Conservation (phyloP, 35 echinoderm and acorn worm genomes). For the Nesometra sesokonis region DNA sequence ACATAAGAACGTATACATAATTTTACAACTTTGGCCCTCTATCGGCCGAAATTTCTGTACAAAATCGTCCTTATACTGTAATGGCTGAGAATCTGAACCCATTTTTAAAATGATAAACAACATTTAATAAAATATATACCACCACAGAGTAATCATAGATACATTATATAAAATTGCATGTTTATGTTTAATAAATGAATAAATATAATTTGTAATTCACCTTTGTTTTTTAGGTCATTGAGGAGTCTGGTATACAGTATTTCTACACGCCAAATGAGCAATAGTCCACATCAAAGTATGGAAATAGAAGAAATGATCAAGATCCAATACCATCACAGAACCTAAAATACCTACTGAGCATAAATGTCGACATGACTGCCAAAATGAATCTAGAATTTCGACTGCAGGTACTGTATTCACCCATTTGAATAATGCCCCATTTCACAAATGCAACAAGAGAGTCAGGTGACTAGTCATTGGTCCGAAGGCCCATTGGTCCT, state of each 20-base stretch:
- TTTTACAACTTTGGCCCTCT: too few species aligned
- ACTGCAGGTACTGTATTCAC: slow-evolving; percentile 73
- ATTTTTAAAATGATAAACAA: too few species aligned
- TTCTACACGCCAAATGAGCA: slow-evolving; percentile 81
- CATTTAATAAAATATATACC: too few species aligned
- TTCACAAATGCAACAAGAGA: too few species aligned
- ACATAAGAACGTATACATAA: too few species aligned
- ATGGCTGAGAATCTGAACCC: too few species aligned
- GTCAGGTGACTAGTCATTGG: too few species aligned
- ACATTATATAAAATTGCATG: too few species aligned
- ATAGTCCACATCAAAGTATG: slow-evolving; percentile 69
- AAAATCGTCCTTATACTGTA: too few species aligned
- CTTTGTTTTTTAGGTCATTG: slow-evolving; percentile 45
- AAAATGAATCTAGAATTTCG: slow-evolving; percentile 67
- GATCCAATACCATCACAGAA: slow-evolving; percentile 34
- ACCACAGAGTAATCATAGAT: not conserved
- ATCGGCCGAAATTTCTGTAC: too few species aligned
- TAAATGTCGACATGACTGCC: slow-evolving; percentile 51
- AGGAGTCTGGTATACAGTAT: slow-evolving; percentile 39
- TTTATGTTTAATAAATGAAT: not conserved
- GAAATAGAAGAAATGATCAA: slow-evolving; percentile 53
- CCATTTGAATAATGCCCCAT: too few species aligned
- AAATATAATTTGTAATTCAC: not conserved
- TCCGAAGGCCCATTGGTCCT: too few species aligned
- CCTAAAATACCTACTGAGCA: slow-evolving; percentile 53